Conservation (phyloP, 2,797 vertebrate species). For the Hydrophis major region DNA sequence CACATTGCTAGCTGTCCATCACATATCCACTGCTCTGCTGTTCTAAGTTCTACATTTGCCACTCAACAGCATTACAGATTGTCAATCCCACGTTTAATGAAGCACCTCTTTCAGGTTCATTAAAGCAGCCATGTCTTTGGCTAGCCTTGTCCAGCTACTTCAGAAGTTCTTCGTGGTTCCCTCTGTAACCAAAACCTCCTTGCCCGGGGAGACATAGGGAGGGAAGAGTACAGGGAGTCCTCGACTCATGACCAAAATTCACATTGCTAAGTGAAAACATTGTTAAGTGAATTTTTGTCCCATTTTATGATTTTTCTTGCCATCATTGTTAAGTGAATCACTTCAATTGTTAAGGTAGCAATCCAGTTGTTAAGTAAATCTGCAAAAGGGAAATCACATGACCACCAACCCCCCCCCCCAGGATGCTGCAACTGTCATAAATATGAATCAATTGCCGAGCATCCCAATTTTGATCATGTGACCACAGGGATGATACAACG, state of each 20-base stretch:
- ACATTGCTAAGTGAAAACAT: background rate
- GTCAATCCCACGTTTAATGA: background rate
- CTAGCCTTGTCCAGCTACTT: background rate
- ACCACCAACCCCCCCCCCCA: too few species aligned
- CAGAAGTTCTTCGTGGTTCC: background rate
- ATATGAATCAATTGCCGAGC: background rate
- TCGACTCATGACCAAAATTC: background rate
- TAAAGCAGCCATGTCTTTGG: background rate
- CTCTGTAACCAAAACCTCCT: background rate
- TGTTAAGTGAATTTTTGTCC: background rate
- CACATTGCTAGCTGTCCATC: background rate
- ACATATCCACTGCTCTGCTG: background rate
- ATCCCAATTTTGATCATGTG: background rate
- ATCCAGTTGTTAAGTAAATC: background rate
- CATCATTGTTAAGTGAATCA: background rate
- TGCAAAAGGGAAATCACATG: background rate
- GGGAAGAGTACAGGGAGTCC: background rate
- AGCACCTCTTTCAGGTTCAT: background rate
- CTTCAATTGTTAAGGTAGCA: too few species aligned
- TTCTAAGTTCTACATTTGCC: background rate
- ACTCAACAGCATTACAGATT: background rate
- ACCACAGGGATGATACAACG: background rate
- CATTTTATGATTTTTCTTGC: background rate
- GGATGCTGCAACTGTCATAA: background rate
- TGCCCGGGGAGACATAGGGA: background rate